Evolutionary conservation across 2,113 vertebrate species (phyloP), one percentile per base, ranked within the genome.

Genomic region (Crocuta crocuta): DNA sequence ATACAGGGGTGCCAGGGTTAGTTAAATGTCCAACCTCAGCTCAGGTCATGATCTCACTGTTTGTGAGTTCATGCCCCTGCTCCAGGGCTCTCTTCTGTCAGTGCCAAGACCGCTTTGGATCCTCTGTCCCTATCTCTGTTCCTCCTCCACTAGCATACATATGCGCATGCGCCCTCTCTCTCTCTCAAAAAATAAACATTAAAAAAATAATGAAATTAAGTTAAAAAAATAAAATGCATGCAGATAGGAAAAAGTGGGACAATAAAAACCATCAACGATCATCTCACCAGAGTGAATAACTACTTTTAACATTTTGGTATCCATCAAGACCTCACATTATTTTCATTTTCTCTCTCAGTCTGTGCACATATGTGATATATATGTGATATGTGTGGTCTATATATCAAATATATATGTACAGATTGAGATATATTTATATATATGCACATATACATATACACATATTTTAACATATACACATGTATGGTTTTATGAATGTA

Each of bases 321-420:
- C 16, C 43, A 35, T 96, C 61, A 91, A 91, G 23, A 50, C 63
- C 45, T 94, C 23, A 53, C 6, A 83, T 61, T 88, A 88, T 91
- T 96, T 95, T 85, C 21, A 91, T 85, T 92, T 93, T 95, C 33
- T 79, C 45, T 93, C 10, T 86, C 43, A 70, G 16, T 24, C 5
- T 76, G 16, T 55, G 13, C 10, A 85, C 23, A 92, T 28, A 26
- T 21, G 35, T 93, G 35, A 53, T 53, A 33, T 33, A 21, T 17
- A 9, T 58, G 13, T 68, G 43, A 71, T 61, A 7, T 88, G 61
- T 63, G 23, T 66, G 33, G 0, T 9, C 65, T n/a, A 48, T 39
- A 58, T 66, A 74, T 71, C 24, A 76, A 70, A 83, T 45, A 63
- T 71, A 19, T 63, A 70, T 11, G 10, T 39, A 35, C 10, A 71